These are phyloP conservation scores for Halcyon senegalensis DNA, from an alignment of 2,113 vertebrate genomes.

Conservation along the genomic window DNA sequence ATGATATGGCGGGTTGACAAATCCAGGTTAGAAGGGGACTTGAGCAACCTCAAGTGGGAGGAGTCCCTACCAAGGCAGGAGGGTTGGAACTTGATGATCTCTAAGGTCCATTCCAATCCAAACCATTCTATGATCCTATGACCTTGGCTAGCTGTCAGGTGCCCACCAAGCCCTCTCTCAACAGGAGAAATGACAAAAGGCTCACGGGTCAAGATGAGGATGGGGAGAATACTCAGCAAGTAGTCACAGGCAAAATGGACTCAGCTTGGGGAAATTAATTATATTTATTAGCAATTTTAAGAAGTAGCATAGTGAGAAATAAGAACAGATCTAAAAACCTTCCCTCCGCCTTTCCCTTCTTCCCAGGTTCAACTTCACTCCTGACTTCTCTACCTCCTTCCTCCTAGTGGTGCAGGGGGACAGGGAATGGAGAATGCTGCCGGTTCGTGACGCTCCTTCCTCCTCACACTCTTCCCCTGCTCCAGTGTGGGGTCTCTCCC, in stretches of 20 bases:
- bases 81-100: too few relatives aligned
- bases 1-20: not conserved
- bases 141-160: not conserved
- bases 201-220: not conserved
- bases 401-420: not conserved
- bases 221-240: not conserved
- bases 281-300: not conserved
- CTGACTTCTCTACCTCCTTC: not conserved
- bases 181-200: not conserved
- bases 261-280: not conserved
- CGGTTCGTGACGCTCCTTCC: not conserved
- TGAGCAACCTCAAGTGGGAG: too few relatives aligned
- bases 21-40: too few relatives aligned
- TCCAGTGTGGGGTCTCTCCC: not conserved
- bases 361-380: not conserved
- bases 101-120: too few relatives aligned
- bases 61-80: too few relatives aligned
- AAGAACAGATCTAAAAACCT: not conserved
- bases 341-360: not conserved
- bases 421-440: not conserved
- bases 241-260: not conserved
- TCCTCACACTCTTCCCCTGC: not conserved
- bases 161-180: not conserved
- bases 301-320: not conserved
- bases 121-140: too few relatives aligned